These are phyloP conservation scores for Paedocypris micromegethes DNA, from an alignment of 2,797 vertebrate genomes.

Conservation along the genomic window DNA sequence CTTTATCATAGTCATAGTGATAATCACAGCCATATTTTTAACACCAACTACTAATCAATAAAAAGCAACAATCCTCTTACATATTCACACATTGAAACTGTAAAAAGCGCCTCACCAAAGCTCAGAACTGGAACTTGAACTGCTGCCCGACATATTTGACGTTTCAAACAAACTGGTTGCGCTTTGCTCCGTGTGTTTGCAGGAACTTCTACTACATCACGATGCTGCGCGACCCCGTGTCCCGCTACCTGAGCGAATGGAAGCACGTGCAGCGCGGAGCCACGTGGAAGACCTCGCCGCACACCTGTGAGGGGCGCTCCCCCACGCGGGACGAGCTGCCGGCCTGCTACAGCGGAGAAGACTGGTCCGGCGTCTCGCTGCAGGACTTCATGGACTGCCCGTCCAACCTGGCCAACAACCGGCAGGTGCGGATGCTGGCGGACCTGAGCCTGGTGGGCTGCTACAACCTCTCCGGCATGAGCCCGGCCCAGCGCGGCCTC, in stretches of 20 bases:
- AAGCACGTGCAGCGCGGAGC: conserved; percentile 83
- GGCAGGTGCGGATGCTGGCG: conserved; percentile 91
- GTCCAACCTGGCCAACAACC: conserved; percentile 94
- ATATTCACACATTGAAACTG: no score
- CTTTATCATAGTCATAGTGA: no score
- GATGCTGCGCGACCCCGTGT: conserved; percentile 82
- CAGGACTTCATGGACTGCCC: conserved; percentile 94
- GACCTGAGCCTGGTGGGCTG: conserved; percentile 96
- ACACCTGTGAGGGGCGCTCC: conserved; percentile 82
- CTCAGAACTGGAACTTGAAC: no score
- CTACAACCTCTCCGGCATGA: conserved; percentile 88
- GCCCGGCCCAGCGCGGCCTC: conserved; percentile 82
- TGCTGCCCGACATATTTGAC: no score
- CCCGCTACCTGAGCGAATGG: conserved; percentile 83
- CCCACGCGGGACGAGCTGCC: conserved; percentile 79
- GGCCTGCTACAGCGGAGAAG: conserved; percentile 77
- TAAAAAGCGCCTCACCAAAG: no score
- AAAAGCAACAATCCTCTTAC: no score
- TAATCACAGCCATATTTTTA: no score
- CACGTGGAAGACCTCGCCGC: conserved; percentile 83
- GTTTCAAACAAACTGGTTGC: no score
- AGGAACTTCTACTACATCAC: conserved; percentile 90
- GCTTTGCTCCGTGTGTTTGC: conserved; percentile 1
- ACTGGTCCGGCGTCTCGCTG: conserved; percentile 81
- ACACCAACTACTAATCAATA: no score